These are phyloP conservation scores for Papilio dardanus DNA, from an alignment of 1,140 invertebrate genomes.

Conservation along the genomic window DNA sequence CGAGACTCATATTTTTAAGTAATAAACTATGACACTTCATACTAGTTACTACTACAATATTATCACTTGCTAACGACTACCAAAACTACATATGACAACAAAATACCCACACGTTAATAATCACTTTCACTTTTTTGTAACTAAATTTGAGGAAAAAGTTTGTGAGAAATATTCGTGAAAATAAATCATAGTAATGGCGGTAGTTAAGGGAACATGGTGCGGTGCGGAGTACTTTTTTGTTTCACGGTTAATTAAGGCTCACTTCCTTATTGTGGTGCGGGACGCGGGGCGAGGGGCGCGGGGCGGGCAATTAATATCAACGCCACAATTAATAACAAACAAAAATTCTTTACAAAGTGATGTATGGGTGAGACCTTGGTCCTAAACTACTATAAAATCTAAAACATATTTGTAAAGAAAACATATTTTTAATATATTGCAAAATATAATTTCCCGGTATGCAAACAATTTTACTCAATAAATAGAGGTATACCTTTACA, in stretches of 20 bases:
- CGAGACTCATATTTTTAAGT: not conserved
- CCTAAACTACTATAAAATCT: too few relatives aligned
- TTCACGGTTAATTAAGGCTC: slow-evolving; percentile 13
- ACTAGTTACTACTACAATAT: too few relatives aligned
- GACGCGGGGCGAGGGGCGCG: too few relatives aligned
- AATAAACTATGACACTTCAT: too few relatives aligned
- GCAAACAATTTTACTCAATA: not conserved
- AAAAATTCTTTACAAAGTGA: too few relatives aligned
- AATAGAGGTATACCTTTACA: not conserved
- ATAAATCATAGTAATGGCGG: slow-evolving; percentile 21
- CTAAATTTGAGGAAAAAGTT: slow-evolving; percentile 4
- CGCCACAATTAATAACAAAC: slow-evolving; percentile 7
- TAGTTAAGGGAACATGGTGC: slow-evolving; percentile 22
- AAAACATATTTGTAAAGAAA: too few relatives aligned
- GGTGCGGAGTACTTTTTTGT: slow-evolving; percentile 19
- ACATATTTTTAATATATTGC: too few relatives aligned
- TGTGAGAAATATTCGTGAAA: not conserved
- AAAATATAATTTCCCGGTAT: not conserved
- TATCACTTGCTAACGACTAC: not conserved
- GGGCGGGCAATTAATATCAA: too few relatives aligned
- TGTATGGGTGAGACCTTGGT: too few relatives aligned
- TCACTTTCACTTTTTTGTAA: not conserved
- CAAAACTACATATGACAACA: not conserved
- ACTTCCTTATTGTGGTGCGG: not conserved
- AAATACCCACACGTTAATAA: not conserved